Evolutionary conservation across 1,140 invertebrate genomes (phyloP).

Genomic region (Drosophila nannoptera): DNA sequence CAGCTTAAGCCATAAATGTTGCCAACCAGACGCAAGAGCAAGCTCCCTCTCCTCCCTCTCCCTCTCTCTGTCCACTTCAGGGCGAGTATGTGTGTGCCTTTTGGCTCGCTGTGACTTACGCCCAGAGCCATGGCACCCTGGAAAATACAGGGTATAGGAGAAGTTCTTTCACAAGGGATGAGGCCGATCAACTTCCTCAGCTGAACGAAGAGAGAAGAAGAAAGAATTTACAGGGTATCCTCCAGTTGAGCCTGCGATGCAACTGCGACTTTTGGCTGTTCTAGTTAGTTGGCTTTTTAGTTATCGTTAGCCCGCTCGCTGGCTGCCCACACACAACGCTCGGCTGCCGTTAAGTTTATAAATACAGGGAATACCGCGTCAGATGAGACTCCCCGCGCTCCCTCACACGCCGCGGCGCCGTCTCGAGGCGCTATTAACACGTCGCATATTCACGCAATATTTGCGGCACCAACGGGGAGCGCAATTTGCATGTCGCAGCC

Average conservation of each 20-base stretch:
- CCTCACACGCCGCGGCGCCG: constrained; percentile 7
- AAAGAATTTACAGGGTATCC: constrained; percentile 8
- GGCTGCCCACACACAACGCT: constrained; percentile 12
- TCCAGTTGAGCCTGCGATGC: background rate
- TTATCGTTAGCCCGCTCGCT: constrained; percentile 13
- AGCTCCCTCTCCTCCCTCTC: background rate
- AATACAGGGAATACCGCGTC: constrained; percentile 29
- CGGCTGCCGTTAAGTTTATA: constrained; percentile 46
- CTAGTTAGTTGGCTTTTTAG: constrained; percentile 21
- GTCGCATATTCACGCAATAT: constrained; percentile 66
- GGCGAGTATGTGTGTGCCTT: constrained; percentile 1
- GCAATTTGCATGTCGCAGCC: constrained; percentile 33
- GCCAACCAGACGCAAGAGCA: constrained; percentile 40
- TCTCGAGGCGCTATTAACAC: constrained; percentile 66
- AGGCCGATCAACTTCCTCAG: no score
- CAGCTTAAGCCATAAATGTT: constrained; percentile 66
- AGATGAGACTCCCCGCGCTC: constrained; percentile 20
- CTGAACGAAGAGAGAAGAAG: background rate
- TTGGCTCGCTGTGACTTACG: constrained; percentile 17
- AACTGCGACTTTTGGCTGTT: background rate
- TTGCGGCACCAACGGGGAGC: constrained; percentile 43
- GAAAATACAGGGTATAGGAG: no score
- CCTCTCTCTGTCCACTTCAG: no score
- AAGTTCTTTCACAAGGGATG: no score
- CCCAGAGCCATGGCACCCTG: background rate